phyloP scores from a whole-genome alignment of 2,113 vertebrate genomes.

The Lepidothrix coronata region DNA sequence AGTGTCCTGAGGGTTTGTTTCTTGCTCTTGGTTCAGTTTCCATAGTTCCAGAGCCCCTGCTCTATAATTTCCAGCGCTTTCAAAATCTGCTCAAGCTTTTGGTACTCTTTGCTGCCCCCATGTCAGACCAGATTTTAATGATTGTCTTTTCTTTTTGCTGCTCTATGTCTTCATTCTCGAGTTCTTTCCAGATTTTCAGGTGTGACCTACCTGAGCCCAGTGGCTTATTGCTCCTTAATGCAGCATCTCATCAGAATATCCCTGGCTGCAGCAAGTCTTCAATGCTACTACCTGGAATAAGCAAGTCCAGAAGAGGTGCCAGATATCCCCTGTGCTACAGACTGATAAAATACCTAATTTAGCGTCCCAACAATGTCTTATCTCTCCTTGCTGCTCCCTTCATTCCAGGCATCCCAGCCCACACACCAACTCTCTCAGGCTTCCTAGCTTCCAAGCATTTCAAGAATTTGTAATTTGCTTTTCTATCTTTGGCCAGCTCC shows the following conservation, averaged over 20 bases:
- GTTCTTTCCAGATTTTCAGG: slow-evolving; percentile 1
- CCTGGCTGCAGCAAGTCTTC: not conserved
- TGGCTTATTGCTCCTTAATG: slow-evolving; percentile 31
- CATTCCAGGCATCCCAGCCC: not conserved
- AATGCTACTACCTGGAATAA: not conserved
- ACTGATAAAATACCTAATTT: slow-evolving; percentile 21
- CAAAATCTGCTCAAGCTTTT: slow-evolving; percentile 1
- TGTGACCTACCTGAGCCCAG: slow-evolving; percentile 16
- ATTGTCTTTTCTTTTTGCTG: not conserved
- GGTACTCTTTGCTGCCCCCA: slow-evolving; percentile 4
- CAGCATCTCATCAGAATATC: not conserved
- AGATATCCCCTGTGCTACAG: not conserved
- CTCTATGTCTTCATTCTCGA: not conserved
- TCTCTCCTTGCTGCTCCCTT: slow-evolving; percentile 6
- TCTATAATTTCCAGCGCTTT: not conserved
- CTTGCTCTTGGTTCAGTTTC: not conserved
- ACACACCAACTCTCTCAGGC: slow-evolving; percentile 3
- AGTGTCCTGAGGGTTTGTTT: not conserved
- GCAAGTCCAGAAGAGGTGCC: not conserved
- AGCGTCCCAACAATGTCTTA: not conserved
- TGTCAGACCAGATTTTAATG: not conserved
- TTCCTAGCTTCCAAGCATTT: slow-evolving; percentile 37
- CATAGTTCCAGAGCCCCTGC: not conserved
- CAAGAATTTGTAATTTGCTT: slow-evolving; percentile 36
- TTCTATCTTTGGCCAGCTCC: not conserved